Conservation (phyloP, 2,888 invertebrate genomes). For the Netelia virgata region DNA sequence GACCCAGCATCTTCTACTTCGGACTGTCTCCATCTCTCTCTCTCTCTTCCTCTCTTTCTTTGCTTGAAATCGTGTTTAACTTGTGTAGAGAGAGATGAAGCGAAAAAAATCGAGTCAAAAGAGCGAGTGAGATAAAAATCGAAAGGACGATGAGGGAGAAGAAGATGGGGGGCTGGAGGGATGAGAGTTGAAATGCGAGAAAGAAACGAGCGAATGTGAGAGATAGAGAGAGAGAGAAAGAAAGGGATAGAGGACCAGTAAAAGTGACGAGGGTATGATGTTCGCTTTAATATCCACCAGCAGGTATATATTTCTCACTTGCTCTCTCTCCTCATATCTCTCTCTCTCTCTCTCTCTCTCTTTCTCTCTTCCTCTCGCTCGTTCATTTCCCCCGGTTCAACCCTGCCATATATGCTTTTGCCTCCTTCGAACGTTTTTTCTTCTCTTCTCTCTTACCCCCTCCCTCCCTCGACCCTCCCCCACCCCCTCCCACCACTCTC, state of each 20-base stretch:
- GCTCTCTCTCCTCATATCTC: constrained; percentile 78
- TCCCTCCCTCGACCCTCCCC: too few relatives aligned
- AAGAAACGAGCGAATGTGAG: constrained; percentile 66
- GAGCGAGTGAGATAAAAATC: constrained; percentile 68
- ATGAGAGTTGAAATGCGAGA: constrained; percentile 70
- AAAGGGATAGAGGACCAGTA: constrained; percentile 73
- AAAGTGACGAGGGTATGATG: constrained; percentile 84
- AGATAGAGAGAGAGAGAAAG: constrained; percentile 69
- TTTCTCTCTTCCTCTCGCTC: constrained; percentile 71
- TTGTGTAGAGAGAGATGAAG: constrained; percentile 63
- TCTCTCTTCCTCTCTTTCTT: constrained; percentile 18
- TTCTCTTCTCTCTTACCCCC: constrained; percentile 26
- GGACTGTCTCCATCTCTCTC: constrained; percentile 67
- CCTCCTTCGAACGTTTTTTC: constrained; percentile 42
- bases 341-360: constrained; percentile 69
- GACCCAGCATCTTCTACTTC: constrained; percentile 57
- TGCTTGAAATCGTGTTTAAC: constrained; percentile 73
- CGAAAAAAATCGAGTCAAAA: constrained; percentile 61
- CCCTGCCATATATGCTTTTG: constrained; percentile 48
- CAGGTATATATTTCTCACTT: constrained; percentile 79
- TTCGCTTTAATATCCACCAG: constrained; percentile 84
- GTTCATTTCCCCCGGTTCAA: constrained; percentile 59
- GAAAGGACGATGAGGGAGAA: constrained; percentile 69
- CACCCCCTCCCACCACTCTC: constrained; percentile 36
- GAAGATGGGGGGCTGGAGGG: constrained; percentile 59